Evolutionary conservation across 2,888 invertebrate species (phyloP), one percentile per base, ranked within the genome.

Genomic region (Dendrolimus pini): DNA sequence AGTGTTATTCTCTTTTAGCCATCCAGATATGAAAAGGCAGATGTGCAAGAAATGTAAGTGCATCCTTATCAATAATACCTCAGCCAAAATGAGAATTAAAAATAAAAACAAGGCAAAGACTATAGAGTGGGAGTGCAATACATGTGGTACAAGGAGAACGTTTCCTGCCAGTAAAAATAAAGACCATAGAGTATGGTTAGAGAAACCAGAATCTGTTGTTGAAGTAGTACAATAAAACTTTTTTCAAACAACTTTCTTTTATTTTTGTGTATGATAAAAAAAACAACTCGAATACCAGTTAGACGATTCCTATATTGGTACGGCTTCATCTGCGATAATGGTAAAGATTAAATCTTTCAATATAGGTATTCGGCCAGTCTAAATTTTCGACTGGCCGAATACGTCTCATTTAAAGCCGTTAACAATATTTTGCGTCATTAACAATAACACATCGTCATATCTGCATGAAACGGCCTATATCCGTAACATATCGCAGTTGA

Each of bases 21-120:
- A 93, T 66, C 92, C 93, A n/a, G 86, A 91, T 57, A 75, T 93
- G 53, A 93, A 93, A 68, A 82, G 93, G 56, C 92, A 92, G 59
- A 74, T 93, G 54, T 93, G 93, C 66, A 93, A 93, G 71, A 89
- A 85, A 63, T 93, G 93, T 65, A 84, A 90, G 57, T 85, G 90
- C 58, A 83, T 92, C 7, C 77, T 93, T 0, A 80, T 93, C 54
- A 78, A 91, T 41, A 89, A 91, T 41, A 77, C 88, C 58, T 91
- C 93, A 7, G 92, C 89, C 0, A 89, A 72, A 64, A 86, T 92
- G 64, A 87, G 91, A 66, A 71, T 92, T 10, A 82, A 82, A 66
- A 89, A 75, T 13, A 92, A 83, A 61, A 76, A 81, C 7, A 90
- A 89, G 61, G 73, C 72, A 52, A 85, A 88, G 62, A 63, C 62